Evolutionary conservation across 2,113 vertebrate species (phyloP).

Genomic region (Mesocricetus auratus): DNA sequence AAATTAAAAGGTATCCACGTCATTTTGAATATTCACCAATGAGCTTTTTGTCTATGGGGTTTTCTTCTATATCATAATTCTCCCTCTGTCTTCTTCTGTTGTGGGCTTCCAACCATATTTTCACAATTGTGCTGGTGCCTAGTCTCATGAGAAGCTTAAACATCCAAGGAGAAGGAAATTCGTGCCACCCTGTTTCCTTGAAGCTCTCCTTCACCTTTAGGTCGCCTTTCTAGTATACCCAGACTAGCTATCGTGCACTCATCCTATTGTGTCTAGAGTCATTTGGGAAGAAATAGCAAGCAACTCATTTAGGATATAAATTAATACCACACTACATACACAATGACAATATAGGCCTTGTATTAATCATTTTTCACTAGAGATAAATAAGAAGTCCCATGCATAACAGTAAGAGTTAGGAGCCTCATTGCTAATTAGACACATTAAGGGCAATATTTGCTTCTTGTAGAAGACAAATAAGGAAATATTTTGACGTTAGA

Average conservation of each 20-base stretch:
- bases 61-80: conserved; percentile 59
- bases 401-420: conserved; percentile 13
- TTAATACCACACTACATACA: background rate
- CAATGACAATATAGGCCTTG: conserved; percentile 1
- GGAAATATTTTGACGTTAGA: conserved; percentile 45
- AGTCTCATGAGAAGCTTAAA: conserved; percentile 69
- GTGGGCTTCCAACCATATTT: conserved; percentile 67
- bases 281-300: conserved; percentile 31
- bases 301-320: background rate
- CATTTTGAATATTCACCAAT: conserved; percentile 78
- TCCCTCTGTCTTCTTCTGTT: conserved; percentile 69
- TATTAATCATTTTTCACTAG: background rate
- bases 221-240: background rate
- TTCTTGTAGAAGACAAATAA: conserved; percentile 46
- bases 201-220: background rate
- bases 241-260: background rate
- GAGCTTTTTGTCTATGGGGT: conserved; percentile 54
- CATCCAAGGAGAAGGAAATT: conserved; percentile 49
- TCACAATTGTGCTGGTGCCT: background rate
- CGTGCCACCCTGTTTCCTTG: background rate
- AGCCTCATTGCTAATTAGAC: conserved; percentile 21
- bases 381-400: conserved; percentile 57
- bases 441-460: background rate
- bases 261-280: background rate
- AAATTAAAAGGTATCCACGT: conserved; percentile 65